Base-by-base conservation (phyloP, 2,113 vertebrate species). In the Macrotus californicus region DNA sequence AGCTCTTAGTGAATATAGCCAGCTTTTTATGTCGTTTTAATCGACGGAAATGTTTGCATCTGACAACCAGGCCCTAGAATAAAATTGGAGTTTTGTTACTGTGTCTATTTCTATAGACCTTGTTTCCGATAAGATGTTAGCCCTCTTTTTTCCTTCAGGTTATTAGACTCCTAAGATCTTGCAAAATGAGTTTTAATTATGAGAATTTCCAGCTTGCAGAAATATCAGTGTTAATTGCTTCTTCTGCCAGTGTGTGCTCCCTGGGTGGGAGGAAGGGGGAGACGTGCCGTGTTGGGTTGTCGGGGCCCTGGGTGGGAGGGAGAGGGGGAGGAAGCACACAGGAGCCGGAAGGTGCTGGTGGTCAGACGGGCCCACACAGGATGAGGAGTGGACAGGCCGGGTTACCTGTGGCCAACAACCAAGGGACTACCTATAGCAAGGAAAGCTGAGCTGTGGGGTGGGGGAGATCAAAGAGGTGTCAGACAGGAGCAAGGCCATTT, bases 181-280 rank as follows among this genome's bases (percentile, higher is more conserved):
- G 18, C 61, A 59, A 80, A 91, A 56, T 52, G 89, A 97, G 39
- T 95, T 97, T 95, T 97, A 96, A 97, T 97, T 94, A 97, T 80
- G 87, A 93, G 89, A 94, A 66, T 89, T 91, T 96, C 73, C 75
- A 94, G 82, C 86, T 87, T 67, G 86, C 86, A 91, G 95, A 96
- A 96, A 87, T 91, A 91, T 61, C 86, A 10, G 41, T 26, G 67
- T 87, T 97, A 94, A 96, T 96, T 96, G 83, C 95, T 95, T 24
- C 36, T 96, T 36, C 86, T 95, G 79, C n/a, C 48, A 61, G 91
- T 6, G 2, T 59, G 61, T n/a, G 59, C 41, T 91, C 46, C 80
- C 75, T 89, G 3, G 54, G 67, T 16, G 21, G 41, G 77, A 24
- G 13, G 77, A 85, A 72, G 52, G 29, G 13, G 77, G 88, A 72